phyloP scores from a whole-genome alignment of 2,113 vertebrate species.

The Grantiella picta region DNA sequence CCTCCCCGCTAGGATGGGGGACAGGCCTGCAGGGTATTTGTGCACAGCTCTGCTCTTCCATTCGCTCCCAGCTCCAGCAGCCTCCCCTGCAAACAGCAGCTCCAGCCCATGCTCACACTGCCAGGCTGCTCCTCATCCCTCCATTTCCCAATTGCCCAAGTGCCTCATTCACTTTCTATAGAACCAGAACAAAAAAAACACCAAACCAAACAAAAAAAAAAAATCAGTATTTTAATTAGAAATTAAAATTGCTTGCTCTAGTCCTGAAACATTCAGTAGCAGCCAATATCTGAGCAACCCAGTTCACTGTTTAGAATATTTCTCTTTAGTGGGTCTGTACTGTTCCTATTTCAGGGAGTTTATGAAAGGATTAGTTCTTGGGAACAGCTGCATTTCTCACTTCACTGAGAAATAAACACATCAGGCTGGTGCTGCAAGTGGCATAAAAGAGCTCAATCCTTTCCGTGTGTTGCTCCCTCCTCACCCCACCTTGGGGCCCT shows the following conservation, averaged over 20 bases:
- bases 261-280: neutral
- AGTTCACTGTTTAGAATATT: neutral
- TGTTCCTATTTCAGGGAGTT: neutral
- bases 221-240: neutral
- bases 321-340: neutral
- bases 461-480: rapidly evolving
- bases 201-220: neutral
- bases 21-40: rapidly evolving
- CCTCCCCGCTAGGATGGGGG: neutral
- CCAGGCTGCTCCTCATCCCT: neutral
- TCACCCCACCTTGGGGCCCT: neutral
- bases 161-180: rapidly evolving
- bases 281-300: neutral
- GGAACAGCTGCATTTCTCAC: neutral
- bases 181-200: neutral
- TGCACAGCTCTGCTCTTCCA: neutral
- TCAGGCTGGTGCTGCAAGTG: neutral
- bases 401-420: constrained; percentile 9
- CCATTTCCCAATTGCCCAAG: neutral
- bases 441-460: neutral
- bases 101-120: rapidly evolving
- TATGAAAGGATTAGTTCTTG: constrained; percentile 11
- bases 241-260: neutral
- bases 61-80: neutral
- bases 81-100: neutral